Base-by-base conservation (phyloP, 2,797 vertebrate species). In the Champsocephalus esox region DNA sequence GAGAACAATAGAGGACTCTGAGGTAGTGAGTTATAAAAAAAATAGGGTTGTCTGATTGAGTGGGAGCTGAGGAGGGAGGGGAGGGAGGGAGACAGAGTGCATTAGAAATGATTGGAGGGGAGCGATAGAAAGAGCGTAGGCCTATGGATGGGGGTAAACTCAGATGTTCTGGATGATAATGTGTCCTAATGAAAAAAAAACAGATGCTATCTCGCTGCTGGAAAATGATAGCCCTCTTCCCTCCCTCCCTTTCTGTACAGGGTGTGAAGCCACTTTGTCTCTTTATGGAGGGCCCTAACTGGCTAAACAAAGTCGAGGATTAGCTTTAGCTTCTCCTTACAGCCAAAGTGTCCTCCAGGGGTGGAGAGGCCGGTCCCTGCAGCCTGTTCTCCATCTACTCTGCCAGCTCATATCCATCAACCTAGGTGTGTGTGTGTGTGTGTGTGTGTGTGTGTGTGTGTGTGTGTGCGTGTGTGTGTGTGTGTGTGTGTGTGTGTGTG, bases 111-210 rank as follows among this genome's bases (percentile, higher is more conserved):
- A 88, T 84, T 86, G 79, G 74, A 86, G 86, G 59, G 73, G 59
- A 64, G 82, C 6, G 70, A 87, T 82, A 84, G 85, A 80, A 63
- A 63, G 63, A 73, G 74, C 17, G 17, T 16, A 68, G 43, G 21
- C 21, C 21, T 21, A 24, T 56, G 80, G 82, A 82, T 80, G 68
- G 75, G 73, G 83, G 75, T 82, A 80, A 69, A 87, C 88, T 90
- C 86, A 82, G 91, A 92, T 91, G 82, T 86, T 85, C 85, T 80
- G 77, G 75, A 32, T 64, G 90, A 91, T 93, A 90, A 85, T 78
- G 81, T 83, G 84, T 88, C 70, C 72, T 84, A 86, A 89, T 90
- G 85, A 87, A 84, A 89, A 77, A 84, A 71, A 59, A 12, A 2
- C 55, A 70, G 88, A 91, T 89, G 63, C 34, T 87, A 90, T 88